Evolutionary conservation across 2,797 vertebrate species (phyloP), one percentile per base, ranked within the genome.

Genomic region (Sebastes kiyomatsui): DNA sequence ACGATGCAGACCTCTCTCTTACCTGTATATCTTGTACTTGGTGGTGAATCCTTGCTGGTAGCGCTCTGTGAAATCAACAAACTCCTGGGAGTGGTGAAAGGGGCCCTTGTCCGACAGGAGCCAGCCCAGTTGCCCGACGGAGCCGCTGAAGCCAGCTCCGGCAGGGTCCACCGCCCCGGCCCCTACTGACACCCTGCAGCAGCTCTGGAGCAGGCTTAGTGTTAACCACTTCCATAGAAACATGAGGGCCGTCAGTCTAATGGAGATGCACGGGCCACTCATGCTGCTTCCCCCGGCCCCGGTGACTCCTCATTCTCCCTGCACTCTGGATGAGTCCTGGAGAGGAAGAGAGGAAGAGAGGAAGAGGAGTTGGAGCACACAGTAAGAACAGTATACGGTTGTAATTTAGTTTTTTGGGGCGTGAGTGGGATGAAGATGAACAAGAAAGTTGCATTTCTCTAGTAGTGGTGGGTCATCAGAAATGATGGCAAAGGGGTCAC

Each of bases 11-110:
- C 42, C 27, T 1, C 1, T 22, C 32, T 67, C 95, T 96, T 96
- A 99, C 98, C 98, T 98, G 97, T 99, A 99, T 93, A 99, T 99
- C 96, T 98, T 99, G 97, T 99, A 99, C 96, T 97, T 97, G 82
- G 98, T 99, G 93, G 96, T 97, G 96, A 98, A 99, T 94, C 98
- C 98, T 93, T 99, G 98, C 80, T 97, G 97, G 95, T 97, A 97
- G 96, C 97, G 97, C 94, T 99, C 98, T 88, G 97, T 97, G 94
- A 99, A 99, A 95, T 99, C 98, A 14, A 97, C 96, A 95, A 98
- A 99, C 95, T 99, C 97, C 96, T 97, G 97, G 42, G 98, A 97
- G 92, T 96, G 97, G 92, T 98, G 97, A 94, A 99, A 99, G 75
- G 98, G 98, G 93, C 98, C 98, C 95, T 99, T 98, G 94, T 98